Percentiles rank a stretch among this genome's conserved stretches.
Evolutionary conservation across 1,140 invertebrate species (phyloP).

Genomic region (Antheraea mylitta): DNA sequence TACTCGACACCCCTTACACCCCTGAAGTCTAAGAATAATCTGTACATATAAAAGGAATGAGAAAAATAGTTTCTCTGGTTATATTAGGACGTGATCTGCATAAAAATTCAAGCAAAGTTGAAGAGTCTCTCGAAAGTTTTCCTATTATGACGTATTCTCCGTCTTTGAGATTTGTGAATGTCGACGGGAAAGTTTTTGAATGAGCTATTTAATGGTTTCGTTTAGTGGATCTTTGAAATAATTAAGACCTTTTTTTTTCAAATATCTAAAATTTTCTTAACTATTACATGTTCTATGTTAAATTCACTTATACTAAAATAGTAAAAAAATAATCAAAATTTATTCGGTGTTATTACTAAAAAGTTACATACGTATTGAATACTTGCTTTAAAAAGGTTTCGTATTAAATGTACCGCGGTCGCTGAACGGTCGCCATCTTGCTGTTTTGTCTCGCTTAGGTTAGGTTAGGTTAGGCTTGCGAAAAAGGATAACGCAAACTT

Average conservation of each 20-base stretch:
- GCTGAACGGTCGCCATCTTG: too few species aligned
- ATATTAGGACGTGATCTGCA: constrained; percentile 5
- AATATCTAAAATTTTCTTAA: neutral
- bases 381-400: too few species aligned
- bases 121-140: neutral
- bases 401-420: too few species aligned
- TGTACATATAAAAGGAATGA: neutral
- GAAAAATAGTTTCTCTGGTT: neutral
- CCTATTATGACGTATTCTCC: constrained; percentile 10
- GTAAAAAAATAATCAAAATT: too few species aligned
- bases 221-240: constrained; percentile 8
- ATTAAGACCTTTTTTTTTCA: neutral
- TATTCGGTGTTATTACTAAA: too few species aligned
- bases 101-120: constrained; percentile 6
- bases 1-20: too few species aligned
- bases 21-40: neutral
- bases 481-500: too few species aligned
- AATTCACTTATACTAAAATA: neutral
- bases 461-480: too few species aligned
- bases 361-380: too few species aligned
- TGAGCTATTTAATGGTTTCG: neutral
- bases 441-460: too few species aligned
- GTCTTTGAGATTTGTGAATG: neutral
- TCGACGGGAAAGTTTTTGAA: constrained; percentile 9
- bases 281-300: neutral